Evolutionary conservation across 2,113 vertebrate species (phyloP).

Genomic region (Thamnophis sirtalis): DNA sequence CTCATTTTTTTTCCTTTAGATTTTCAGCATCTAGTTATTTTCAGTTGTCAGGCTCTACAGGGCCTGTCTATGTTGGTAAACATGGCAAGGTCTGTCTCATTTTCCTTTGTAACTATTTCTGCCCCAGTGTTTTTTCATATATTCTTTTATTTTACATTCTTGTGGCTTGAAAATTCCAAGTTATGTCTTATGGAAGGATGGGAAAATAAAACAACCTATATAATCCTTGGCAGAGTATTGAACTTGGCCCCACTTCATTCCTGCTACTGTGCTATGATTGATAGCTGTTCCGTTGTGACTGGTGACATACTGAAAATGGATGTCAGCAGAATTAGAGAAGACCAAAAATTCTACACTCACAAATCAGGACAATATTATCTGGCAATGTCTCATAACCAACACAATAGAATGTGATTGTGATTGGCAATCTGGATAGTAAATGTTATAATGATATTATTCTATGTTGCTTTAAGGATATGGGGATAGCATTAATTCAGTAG

Average conservation of each 20-base stretch:
- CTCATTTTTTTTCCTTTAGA: background rate
- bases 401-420: background rate
- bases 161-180: background rate
- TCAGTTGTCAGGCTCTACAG: background rate
- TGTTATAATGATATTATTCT: background rate
- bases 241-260: background rate
- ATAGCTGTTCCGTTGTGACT: background rate
- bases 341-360: background rate
- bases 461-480: background rate
- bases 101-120: background rate
- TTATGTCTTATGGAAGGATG: background rate
- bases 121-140: background rate
- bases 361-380: background rate
- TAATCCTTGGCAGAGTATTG: background rate
- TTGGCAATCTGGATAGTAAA: background rate
- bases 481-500: background rate
- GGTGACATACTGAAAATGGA: background rate
- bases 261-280: background rate
- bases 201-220: background rate
- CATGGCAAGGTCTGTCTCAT: background rate
- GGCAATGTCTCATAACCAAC: background rate
- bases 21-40: background rate
- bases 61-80: background rate
- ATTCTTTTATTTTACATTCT: background rate
- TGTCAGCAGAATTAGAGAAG: background rate